These are phyloP conservation scores for Phylloscopus collybita DNA, from an alignment of 2,797 vertebrate genomes.

Conservation along the genomic window DNA sequence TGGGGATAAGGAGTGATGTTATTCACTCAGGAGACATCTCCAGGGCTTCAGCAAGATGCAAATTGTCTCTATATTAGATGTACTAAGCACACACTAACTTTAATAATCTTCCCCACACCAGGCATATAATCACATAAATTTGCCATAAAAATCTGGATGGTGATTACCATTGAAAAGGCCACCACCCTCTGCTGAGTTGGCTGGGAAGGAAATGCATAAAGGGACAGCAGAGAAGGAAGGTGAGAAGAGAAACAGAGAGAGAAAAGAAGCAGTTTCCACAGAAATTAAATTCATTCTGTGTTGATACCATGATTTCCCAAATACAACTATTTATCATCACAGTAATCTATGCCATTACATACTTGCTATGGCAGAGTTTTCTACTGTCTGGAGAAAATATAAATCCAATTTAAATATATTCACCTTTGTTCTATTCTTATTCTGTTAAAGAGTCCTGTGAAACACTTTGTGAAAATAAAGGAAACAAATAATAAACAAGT, in stretches of 20 bases:
- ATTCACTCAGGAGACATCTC: not conserved
- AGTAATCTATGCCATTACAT: constrained; percentile 14
- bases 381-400: not conserved
- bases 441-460: not conserved
- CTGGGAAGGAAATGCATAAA: not conserved
- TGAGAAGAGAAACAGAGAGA: not conserved
- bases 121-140: not conserved
- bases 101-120: not conserved
- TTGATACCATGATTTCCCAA: not conserved
- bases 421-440: not conserved
- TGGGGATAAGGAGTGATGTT: not conserved
- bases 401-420: not conserved
- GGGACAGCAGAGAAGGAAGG: not conserved
- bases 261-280: not conserved
- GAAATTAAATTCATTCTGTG: not conserved
- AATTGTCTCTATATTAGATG: not conserved
- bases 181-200: not conserved
- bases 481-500: not conserved
- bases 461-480: not conserved
- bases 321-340: not conserved
- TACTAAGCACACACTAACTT: not conserved
- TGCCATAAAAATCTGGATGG: not conserved
- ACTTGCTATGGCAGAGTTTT: not conserved
- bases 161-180: not conserved
- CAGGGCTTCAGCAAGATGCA: not conserved